phyloP scores from a whole-genome alignment of 2,797 vertebrate species.

The Micropoecilia bifurca region DNA sequence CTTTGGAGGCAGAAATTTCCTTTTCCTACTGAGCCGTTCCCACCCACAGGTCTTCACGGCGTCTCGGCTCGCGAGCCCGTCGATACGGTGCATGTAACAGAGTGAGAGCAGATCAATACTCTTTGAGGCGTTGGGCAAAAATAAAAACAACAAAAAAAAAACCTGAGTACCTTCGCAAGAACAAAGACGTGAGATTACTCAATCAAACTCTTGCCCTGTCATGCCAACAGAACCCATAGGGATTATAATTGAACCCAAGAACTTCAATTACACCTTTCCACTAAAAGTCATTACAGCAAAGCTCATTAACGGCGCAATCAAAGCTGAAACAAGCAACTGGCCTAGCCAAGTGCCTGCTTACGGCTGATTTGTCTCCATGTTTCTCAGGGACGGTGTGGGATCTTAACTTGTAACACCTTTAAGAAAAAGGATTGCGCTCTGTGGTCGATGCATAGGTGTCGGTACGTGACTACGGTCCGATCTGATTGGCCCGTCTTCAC shows the following conservation, averaged over 20 bases:
- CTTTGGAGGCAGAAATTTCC: conserved; percentile 30
- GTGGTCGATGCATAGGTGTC: conserved; percentile 60
- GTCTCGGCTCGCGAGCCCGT: conserved; percentile 35
- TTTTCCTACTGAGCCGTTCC: conserved; percentile 28
- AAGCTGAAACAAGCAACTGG: conserved; percentile 15
- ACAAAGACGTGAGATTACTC: conserved; percentile 37
- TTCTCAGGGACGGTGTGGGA: conserved; percentile 28
- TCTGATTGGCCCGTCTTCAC: conserved; percentile 69
- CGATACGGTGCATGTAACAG: conserved; percentile 44
- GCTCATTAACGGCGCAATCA: conserved; percentile 60
- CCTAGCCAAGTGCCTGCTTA: conserved; percentile 38
- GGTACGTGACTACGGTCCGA: conserved; percentile 42
- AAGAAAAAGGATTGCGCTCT: conserved; percentile 17
- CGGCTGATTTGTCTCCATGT: conserved; percentile 40
- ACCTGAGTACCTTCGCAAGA: conserved; percentile 25
- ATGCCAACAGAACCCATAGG: conserved; percentile 14
- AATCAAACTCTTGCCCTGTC: conserved; percentile 21
- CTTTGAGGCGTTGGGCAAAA: conserved; percentile 18
- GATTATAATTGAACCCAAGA: conserved; percentile 28
- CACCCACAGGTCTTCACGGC: conserved; percentile 31
- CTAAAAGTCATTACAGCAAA: conserved; percentile 50
- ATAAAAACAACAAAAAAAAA: no score
- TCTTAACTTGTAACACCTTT: conserved; percentile 43
- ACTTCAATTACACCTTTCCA: conserved; percentile 46
- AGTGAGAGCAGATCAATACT: conserved; percentile 48